Evolutionary conservation across 1,140 invertebrate genomes (phyloP), one percentile per base, ranked within the genome.

Genomic region (Riptortus pedestris): DNA sequence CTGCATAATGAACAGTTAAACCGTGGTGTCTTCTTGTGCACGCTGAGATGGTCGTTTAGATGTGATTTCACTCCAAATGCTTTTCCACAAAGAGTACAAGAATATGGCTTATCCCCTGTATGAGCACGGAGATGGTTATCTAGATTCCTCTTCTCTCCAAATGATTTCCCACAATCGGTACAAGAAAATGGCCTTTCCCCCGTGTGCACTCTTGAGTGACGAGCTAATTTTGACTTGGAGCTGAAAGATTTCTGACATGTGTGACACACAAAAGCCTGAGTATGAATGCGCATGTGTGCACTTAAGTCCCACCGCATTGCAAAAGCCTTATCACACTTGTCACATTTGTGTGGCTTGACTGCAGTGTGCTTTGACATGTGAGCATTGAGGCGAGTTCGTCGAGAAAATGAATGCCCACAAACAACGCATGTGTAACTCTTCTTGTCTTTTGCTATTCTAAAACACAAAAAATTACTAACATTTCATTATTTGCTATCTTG

Each of bases 271-370:
- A 66, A 69, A 14, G 60, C 71, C 12, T 81, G 80, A 47, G 74
- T 75, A 71, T 82, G 79, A 22, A 80, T 77, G 18, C 78, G 71
- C 45, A 77, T 69, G 67, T 81, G 79, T 73, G 74, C 16, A 71
- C 78, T 68, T 70, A 80, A 69, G 70, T 71, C 69, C 69, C 72
- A 72, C 55, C 69, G 67, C 22, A 71, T 65, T n/a, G 69, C 70
- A 65, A 75, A 76, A 7, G 66, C 61, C 61, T 72, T 71, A 22
- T 67, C 68, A 62, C 73, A 74, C 12, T 69, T 43, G 51, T 71
- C 67, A 65, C 75, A 76, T 11, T 62, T 67, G 48, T 74, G 71
- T 4, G 72, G 72, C 57, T 61, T 58, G 16, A 63, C 62, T n/a
- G 59, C 38, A 22, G 66, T 65, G 59, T 67, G 67, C 24, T 43